Percentiles rank a stretch among this genome's conserved stretches.
These are phyloP conservation scores for Sibirionetta formosa DNA, from an alignment of 2,797 vertebrate genomes.

Conservation along the genomic window DNA sequence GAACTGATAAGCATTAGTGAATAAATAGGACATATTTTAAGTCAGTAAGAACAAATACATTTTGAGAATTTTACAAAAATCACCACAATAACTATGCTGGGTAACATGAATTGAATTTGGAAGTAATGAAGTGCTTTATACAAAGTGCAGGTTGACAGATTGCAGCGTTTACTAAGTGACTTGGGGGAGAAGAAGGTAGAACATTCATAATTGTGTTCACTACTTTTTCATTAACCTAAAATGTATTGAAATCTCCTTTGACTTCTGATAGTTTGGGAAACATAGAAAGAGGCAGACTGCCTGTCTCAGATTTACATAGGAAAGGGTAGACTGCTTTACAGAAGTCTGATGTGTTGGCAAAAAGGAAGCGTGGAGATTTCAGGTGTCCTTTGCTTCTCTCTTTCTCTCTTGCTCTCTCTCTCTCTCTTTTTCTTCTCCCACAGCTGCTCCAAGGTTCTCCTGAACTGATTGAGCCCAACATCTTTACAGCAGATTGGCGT, in stretches of 20 bases:
- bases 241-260: neutral
- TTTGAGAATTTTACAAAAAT: neutral
- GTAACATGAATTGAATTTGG: neutral
- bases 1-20: neutral
- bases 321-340: neutral
- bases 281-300: neutral
- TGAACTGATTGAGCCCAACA: constrained; percentile 85
- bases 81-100: neutral
- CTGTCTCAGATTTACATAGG: neutral
- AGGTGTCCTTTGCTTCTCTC: neutral
- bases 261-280: neutral
- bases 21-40: neutral
- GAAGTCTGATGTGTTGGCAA: neutral
- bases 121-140: neutral
- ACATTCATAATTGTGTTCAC: neutral
- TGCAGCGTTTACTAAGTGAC: neutral
- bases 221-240: neutral
- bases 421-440: too few relatives aligned
- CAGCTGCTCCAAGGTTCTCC: constrained; percentile 90
- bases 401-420: neutral
- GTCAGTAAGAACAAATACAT: neutral
- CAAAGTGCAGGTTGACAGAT: neutral
- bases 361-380: neutral
- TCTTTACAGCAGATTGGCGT: constrained; percentile 83
- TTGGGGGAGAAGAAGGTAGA: constrained; percentile 1